A percentile compares a stretch with the other conserved stretches of the same genome.
phyloP scores from a whole-genome alignment of 1,140 invertebrate species.

The Delia radicum region DNA sequence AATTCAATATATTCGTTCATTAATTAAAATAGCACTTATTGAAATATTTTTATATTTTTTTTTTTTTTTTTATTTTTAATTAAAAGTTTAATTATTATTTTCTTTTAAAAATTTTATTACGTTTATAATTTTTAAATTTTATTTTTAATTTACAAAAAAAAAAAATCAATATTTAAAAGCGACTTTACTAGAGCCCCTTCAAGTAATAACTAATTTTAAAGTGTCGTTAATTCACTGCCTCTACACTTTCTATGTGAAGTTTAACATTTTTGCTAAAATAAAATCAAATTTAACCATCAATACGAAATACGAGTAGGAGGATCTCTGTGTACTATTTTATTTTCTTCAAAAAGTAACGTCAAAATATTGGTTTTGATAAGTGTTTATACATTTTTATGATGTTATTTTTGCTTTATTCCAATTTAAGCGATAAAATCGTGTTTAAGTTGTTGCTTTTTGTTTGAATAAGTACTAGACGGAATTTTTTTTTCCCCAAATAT shows the following conservation, averaged over 20 bases:
- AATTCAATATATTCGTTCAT: conserved; percentile 15
- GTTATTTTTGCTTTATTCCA: not conserved
- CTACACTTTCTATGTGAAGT: not conserved
- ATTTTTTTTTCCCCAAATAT: too few species aligned
- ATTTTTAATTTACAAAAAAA: not conserved
- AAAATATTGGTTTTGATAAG: not conserved
- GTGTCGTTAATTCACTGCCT: conserved; percentile 5
- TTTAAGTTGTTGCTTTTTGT: too few species aligned
- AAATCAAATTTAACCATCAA: not conserved
- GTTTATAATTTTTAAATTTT: not conserved
- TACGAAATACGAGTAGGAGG: not conserved
- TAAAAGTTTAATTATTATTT: not conserved
- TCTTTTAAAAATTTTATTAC: too few species aligned
- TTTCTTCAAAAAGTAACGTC: not conserved
- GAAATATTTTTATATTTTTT: not conserved
- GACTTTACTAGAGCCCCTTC: conserved; percentile 13
- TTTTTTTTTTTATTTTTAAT: not conserved
- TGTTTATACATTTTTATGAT: too few species aligned
- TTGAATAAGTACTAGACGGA: not conserved
- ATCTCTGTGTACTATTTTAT: not conserved
- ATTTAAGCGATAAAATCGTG: not conserved
- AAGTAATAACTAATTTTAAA: conserved; percentile 5
- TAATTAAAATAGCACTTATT: not conserved
- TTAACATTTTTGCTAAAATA: not conserved
- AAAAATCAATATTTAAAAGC: not conserved